Base-by-base conservation (phyloP, 2,888 invertebrate genomes). In the Entomobrya proxima region DNA sequence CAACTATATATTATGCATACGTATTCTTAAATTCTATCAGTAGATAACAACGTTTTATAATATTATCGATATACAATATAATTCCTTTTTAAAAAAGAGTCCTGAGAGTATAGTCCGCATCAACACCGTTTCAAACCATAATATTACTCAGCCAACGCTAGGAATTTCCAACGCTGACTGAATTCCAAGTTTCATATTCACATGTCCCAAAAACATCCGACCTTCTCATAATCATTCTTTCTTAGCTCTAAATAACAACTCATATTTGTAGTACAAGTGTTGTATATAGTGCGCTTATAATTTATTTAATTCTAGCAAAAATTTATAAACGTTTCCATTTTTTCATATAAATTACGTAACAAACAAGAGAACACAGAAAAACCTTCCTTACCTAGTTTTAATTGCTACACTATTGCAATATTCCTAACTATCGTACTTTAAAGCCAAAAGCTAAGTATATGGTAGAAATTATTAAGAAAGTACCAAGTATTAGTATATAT, bases 101-200 rank as follows among this genome's bases (percentile, higher is more conserved):
- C 75, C 75, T 75, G 75, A 75, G 75, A 75, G 75, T 55, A 75
- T 75, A 75, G 75, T 75, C 75, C 75, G 55, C 55, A 75, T 37
- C 75, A 75, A 55, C 35, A 52, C 52, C 75, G 24, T 55, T 75
- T 24, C 52, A 52, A 52, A 75, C 52, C 7, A 18, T 15, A 15
- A 11, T 15, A 40, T 15, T 11, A 6, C 24, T 32, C 55, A 24
- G 4, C 11, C 75, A 52, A 55, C 21, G 11, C n/a, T 37, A 37
- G 67, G 37, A 37, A 44, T 13, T 44, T 37, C 24, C 37, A 21
- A 35, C 32, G 21, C 75, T 72, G 47, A 15, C n/a, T 47, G 47
- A 50, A 72, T 72, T 47, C 47, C 72, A 30, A 2, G n/a, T 72
- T 37, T 24, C 15, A 44, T 27, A 72, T 72, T 72, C 47, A 50